These are phyloP conservation scores for Atherix ibis DNA, from an alignment of 2,888 invertebrate genomes.

Conservation along the genomic window DNA sequence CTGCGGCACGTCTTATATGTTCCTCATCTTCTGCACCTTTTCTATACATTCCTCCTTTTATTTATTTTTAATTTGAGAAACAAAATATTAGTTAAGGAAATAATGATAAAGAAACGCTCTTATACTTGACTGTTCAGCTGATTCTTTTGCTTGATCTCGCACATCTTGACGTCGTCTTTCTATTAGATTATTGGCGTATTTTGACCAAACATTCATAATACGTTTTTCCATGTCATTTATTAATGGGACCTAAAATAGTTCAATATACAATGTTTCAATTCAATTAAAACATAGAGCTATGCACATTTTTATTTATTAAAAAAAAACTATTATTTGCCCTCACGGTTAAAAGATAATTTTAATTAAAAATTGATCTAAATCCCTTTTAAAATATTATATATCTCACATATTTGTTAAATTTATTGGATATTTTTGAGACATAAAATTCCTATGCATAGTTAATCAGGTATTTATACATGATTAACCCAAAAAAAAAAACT, in stretches of 20 bases:
- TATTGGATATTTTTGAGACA: no score
- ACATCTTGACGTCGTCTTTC: conserved; percentile 82
- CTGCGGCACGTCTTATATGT: conserved; percentile 67
- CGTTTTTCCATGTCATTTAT: conserved; percentile 68
- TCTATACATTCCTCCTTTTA: conserved; percentile 16
- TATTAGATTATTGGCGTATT: conserved; percentile 57
- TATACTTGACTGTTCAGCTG: conserved; percentile 53
- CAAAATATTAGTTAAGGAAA: no score
- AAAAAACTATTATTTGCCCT: no score
- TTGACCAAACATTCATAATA: conserved; percentile 52
- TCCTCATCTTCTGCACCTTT: conserved; percentile 44
- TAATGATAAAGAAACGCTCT: no score
- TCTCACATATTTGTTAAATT: no score
- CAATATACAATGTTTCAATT: conserved; percentile 5
- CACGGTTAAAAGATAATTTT: no score
- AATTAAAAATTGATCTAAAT: no score
- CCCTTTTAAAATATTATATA: no score
- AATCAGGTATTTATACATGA: no score
- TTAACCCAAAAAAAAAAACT: no score
- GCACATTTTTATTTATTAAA: conserved; percentile 1
- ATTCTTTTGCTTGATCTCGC: conserved; percentile 86
- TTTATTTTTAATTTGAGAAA: no score
- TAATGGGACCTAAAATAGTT: conserved; percentile 39
- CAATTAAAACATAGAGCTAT: conserved; percentile 4
- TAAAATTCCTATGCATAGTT: no score